These are phyloP conservation scores for Chelonoidis abingdonii DNA, from an alignment of 2,113 vertebrate species.

Conservation along the genomic window DNA sequence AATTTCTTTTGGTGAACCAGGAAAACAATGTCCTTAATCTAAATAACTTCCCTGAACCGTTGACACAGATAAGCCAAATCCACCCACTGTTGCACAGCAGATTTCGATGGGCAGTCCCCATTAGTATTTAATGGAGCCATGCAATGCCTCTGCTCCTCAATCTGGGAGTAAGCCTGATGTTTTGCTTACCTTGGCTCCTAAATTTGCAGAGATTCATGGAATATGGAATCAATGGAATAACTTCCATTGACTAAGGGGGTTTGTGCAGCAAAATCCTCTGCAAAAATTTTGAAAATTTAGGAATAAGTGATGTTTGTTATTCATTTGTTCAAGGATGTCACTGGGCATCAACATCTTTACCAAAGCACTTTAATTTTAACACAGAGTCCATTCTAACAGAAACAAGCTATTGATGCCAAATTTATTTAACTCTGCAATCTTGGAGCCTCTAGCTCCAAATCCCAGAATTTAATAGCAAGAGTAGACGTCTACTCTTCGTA, in stretches of 20 bases:
- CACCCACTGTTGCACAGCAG: neutral
- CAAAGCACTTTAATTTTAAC: neutral
- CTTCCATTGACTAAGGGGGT: neutral
- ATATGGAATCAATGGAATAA: neutral
- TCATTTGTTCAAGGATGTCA: rapidly evolving
- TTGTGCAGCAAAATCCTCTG: neutral
- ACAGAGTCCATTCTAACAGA: neutral
- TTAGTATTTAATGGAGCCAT: rapidly evolving
- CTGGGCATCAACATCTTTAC: neutral
- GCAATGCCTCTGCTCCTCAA: neutral
- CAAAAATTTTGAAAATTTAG: neutral
- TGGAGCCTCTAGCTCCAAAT: neutral
- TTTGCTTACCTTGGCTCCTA: too few species aligned
- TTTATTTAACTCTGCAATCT: neutral
- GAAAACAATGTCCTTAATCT: neutral
- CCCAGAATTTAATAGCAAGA: neutral
- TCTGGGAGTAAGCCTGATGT: neutral
- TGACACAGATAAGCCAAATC: neutral
- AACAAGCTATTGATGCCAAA: neutral
- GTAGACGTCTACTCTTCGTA: neutral
- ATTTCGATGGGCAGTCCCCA: rapidly evolving
- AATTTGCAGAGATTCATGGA: neutral
- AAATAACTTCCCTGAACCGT: neutral
- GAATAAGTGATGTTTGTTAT: neutral
- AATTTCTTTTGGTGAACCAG: neutral